A percentile compares a stretch with the other conserved stretches of the same genome.
phyloP scores from a whole-genome alignment of 1,140 invertebrate species.

The Sinella curviseta region DNA sequence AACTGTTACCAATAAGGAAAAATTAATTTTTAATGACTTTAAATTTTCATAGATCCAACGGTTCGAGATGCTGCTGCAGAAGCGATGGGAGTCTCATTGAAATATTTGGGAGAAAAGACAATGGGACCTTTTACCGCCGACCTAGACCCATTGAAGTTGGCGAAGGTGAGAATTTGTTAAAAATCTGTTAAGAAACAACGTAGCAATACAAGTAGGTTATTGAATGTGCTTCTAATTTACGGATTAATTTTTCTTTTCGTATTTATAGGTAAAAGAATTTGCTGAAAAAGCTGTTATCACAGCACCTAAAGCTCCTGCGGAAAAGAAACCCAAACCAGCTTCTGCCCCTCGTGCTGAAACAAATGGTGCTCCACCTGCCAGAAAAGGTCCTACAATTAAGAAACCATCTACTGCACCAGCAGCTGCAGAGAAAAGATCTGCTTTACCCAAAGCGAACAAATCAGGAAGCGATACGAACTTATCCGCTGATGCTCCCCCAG shows the following conservation, averaged over 20 bases:
- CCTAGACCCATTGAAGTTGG: conserved; percentile 86
- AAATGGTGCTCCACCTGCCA: conserved; percentile 1
- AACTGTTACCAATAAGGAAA: not conserved
- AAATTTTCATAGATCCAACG: conserved; percentile 65
- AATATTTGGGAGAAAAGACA: conserved; percentile 88
- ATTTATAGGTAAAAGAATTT: conserved; percentile 89
- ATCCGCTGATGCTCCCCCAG: not conserved
- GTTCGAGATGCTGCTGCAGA: conserved; percentile 84
- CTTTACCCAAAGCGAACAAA: conserved; percentile 18
- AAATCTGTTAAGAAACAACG: not conserved
- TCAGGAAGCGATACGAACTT: conserved; percentile 15
- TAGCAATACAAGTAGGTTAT: not conserved
- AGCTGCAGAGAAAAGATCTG: conserved; percentile 42
- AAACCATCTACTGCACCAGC: conserved; percentile 44
- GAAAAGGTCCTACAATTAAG: conserved; percentile 30
- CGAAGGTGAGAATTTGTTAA: conserved; percentile 64
- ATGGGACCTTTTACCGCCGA: conserved; percentile 83
- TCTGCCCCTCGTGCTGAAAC: conserved; percentile 53
- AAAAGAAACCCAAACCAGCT: conserved; percentile 46
- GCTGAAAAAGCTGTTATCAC: conserved; percentile 85
- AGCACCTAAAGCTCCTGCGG: conserved; percentile 41
- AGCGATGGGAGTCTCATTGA: conserved; percentile 90
- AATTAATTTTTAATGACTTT: not conserved
- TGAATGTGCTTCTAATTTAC: not conserved
- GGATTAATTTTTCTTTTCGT: conserved; percentile 30